These are phyloP conservation scores for Acanthiza pusilla DNA, from an alignment of 2,797 vertebrate species.

Conservation along the genomic window DNA sequence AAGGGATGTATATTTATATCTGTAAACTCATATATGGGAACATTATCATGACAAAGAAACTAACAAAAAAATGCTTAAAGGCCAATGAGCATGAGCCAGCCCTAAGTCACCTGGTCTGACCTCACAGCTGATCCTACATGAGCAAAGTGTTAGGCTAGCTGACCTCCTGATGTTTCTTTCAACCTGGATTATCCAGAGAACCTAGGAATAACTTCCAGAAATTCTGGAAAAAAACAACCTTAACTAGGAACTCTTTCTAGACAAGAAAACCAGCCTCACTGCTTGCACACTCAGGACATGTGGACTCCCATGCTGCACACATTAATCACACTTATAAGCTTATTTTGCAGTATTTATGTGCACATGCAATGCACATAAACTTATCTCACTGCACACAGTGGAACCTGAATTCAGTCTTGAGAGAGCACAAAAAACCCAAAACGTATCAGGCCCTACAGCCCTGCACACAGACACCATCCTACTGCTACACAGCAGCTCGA, in stretches of 20 bases:
- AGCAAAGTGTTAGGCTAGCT: background rate
- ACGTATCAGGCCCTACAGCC: background rate
- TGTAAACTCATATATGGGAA: background rate
- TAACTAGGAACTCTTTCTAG: background rate
- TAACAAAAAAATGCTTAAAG: background rate
- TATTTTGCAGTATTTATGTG: background rate
- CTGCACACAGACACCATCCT: background rate
- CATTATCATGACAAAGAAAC: background rate
- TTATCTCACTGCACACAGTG: background rate
- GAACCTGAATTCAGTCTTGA: background rate
- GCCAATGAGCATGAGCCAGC: background rate
- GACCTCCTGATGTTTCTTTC: background rate
- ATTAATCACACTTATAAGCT: background rate
- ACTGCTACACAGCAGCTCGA: too few relatives aligned
- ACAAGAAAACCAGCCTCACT: background rate
- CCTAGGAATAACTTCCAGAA: background rate
- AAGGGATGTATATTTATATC: background rate
- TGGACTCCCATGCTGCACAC: background rate
- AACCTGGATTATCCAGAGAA: background rate
- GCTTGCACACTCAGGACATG: fast-evolving
- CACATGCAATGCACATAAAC: background rate
- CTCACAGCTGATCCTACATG: background rate
- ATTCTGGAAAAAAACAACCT: background rate
- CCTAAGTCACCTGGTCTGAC: background rate
- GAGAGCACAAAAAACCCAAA: background rate